A percentile compares a stretch with the other conserved stretches of the same genome.
phyloP scores from a whole-genome alignment of 2,888 invertebrate species.

The Cerastis leucographa region DNA sequence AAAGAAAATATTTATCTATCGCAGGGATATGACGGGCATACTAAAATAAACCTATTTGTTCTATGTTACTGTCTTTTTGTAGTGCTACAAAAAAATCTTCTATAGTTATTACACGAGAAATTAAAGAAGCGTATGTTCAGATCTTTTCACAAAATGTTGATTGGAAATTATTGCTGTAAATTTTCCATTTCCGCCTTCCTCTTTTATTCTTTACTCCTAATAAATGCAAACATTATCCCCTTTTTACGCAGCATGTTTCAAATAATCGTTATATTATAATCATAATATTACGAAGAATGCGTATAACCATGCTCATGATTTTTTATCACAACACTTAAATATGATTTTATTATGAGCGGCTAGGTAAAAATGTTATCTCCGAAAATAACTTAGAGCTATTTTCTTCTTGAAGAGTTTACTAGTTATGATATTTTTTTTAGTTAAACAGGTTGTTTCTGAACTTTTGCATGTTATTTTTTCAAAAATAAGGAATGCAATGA shows the following conservation, averaged over 20 bases:
- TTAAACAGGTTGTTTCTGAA: neutral
- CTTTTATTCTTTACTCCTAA: neutral
- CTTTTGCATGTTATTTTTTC: neutral
- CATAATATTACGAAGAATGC: slow-evolving; percentile 26
- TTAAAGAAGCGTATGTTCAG: neutral
- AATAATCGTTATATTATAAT: slow-evolving; percentile 21
- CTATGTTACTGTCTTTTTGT: too few relatives aligned
- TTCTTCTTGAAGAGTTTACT: slow-evolving; percentile 9
- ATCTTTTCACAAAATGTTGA: neutral
- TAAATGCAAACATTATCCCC: slow-evolving; percentile 1
- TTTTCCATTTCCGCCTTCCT: neutral
- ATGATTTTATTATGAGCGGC: slow-evolving; percentile 4
- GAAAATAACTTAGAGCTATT: neutral
- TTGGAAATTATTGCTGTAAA: neutral
- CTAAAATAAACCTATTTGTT: too few relatives aligned
- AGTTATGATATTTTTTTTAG: slow-evolving; percentile 11
- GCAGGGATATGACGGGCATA: too few relatives aligned
- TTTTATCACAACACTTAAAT: slow-evolving; percentile 43
- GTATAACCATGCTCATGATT: slow-evolving; percentile 17
- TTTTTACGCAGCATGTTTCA: neutral
- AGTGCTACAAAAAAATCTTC: too few relatives aligned
- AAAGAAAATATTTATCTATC: too few relatives aligned
- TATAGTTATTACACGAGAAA: neutral
- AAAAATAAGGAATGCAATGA: neutral
- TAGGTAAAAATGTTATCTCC: slow-evolving; percentile 12